These are phyloP conservation scores for Sitta europaea DNA, from an alignment of 2,113 vertebrate species.

Conservation along the genomic window DNA sequence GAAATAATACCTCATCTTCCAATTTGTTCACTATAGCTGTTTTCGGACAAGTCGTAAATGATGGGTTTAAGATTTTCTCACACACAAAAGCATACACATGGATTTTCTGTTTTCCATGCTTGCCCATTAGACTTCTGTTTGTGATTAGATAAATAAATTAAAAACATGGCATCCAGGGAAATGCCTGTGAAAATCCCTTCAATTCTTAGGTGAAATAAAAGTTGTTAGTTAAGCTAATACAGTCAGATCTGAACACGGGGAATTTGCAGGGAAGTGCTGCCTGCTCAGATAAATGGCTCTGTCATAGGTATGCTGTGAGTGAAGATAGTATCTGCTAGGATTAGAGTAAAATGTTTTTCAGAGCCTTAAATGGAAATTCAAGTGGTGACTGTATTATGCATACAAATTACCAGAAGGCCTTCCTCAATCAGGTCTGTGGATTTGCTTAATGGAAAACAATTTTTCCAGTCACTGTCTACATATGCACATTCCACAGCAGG, in stretches of 20 bases:
- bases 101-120: neutral
- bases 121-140: neutral
- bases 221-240: slow-evolving; percentile 44
- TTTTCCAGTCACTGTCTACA: slow-evolving; percentile 51
- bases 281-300: slow-evolving; percentile 47
- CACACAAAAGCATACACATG: neutral
- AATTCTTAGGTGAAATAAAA: slow-evolving; percentile 36
- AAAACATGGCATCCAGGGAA: slow-evolving; percentile 6
- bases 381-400: slow-evolving; percentile 65
- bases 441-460: slow-evolving; percentile 62
- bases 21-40: neutral
- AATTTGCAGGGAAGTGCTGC: slow-evolving; percentile 33
- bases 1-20: neutral
- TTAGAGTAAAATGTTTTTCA: slow-evolving; percentile 64
- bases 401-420: slow-evolving; percentile 61
- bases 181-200: slow-evolving; percentile 10
- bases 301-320: slow-evolving; percentile 36
- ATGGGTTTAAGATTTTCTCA: neutral
- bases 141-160: slow-evolving; percentile 17
- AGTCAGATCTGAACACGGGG: slow-evolving; percentile 24
- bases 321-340: slow-evolving; percentile 55
- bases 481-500: slow-evolving; percentile 30
- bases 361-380: slow-evolving; percentile 69
- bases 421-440: slow-evolving; percentile 59
- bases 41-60: neutral